A percentile compares a stretch with the other conserved stretches of the same genome.
These are phyloP conservation scores for Gymnocheta viridis DNA, from an alignment of 2,888 invertebrate species.

Conservation along the genomic window DNA sequence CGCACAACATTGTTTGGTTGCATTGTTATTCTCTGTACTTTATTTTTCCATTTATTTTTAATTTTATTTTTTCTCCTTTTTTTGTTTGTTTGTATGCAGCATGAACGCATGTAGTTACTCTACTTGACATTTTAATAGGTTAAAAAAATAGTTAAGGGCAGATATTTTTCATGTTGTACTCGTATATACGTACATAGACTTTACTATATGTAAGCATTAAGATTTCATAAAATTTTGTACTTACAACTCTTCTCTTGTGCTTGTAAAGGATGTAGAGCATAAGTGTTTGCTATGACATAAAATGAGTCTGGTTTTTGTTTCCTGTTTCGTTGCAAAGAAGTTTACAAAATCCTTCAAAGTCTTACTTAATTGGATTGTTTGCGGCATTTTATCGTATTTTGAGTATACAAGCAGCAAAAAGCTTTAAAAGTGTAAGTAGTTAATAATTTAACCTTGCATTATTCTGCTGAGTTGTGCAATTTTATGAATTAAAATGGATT, in stretches of 20 bases:
- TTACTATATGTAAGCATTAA: not conserved
- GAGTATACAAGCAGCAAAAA: conserved; percentile 39
- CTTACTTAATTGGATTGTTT: conserved; percentile 64
- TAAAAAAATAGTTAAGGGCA: conserved; percentile 61
- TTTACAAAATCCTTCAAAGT: conserved; percentile 62
- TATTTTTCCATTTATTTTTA: conserved; percentile 7
- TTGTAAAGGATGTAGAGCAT: conserved; percentile 18
- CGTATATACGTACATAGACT: not conserved
- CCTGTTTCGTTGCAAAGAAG: conserved; percentile 56
- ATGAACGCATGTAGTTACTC: conserved; percentile 62
- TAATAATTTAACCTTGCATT: conserved; percentile 61
- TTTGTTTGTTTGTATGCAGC: conserved; percentile 41
- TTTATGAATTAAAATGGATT: conserved; percentile 8
- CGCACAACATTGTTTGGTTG: conserved; percentile 51
- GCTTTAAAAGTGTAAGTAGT: conserved; percentile 54
- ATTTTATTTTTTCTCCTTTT: not conserved
- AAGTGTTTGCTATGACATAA: conserved; percentile 55
- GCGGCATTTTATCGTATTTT: conserved; percentile 65
- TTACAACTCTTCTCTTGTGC: not conserved
- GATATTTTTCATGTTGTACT: conserved; percentile 39
- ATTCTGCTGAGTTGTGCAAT: conserved; percentile 34
- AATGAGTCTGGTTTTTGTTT: conserved; percentile 61
- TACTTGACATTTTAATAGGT: conserved; percentile 67
- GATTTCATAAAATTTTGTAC: not conserved
- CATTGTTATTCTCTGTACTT: conserved; percentile 31